phyloP scores from a whole-genome alignment of 2,113 vertebrate genomes.

The Neoarius graeffei region DNA sequence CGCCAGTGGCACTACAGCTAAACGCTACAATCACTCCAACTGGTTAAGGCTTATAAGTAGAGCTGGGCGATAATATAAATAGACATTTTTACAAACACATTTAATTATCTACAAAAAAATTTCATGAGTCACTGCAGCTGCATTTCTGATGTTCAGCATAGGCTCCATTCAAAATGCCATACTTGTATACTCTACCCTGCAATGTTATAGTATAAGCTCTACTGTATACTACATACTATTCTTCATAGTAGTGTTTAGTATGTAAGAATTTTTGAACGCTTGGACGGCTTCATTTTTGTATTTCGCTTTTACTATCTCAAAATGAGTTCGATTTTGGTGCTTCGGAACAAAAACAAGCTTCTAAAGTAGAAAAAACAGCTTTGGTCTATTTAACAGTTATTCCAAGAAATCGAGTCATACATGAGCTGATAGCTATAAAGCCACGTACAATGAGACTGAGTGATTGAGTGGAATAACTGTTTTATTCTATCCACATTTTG shows the following conservation, averaged over 20 bases:
- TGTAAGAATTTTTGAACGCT: background rate
- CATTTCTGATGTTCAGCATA: background rate
- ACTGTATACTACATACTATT: background rate
- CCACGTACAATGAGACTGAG: no score
- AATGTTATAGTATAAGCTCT: background rate
- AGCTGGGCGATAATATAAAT: background rate
- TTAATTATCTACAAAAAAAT: background rate
- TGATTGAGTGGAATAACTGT: no score
- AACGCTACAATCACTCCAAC: background rate
- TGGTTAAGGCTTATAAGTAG: background rate
- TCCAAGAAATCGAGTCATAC: no score
- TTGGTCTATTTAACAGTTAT: background rate
- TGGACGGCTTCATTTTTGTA: background rate
- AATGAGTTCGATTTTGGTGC: background rate
- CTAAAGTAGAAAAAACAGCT: background rate
- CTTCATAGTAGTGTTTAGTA: background rate
- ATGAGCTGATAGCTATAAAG: no score
- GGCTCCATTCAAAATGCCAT: background rate
- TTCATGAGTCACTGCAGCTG: background rate
- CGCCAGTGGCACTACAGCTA: conserved; percentile 4
- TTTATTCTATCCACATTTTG: no score
- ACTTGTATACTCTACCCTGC: background rate
- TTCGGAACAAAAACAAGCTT: background rate
- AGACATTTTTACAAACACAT: background rate
- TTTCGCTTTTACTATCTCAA: background rate